Conservation (phyloP, 1,140 invertebrate genomes). For the Drosophila kepulauana region DNA sequence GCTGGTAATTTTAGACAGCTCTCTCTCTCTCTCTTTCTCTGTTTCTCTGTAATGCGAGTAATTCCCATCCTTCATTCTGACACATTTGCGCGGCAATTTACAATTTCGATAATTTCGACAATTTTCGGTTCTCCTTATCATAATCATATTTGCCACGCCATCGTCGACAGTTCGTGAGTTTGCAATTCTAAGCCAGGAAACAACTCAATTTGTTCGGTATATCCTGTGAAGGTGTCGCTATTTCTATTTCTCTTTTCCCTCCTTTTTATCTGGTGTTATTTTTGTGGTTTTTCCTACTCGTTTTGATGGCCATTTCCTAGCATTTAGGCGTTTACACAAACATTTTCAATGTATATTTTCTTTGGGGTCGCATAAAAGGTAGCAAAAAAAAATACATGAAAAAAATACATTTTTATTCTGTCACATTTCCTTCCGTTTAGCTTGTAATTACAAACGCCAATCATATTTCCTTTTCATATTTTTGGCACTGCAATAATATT, state of each 20-base stretch:
- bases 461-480: background rate
- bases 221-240: constrained; percentile 62
- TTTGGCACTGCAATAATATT: background rate
- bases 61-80: constrained; percentile 29
- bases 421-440: constrained; percentile 73
- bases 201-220: constrained; percentile 75
- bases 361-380: background rate
- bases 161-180: constrained; percentile 47
- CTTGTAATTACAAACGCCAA: constrained; percentile 67
- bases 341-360: constrained; percentile 49
- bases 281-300: constrained; percentile 66
- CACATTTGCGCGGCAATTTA: constrained; percentile 26
- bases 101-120: constrained; percentile 27
- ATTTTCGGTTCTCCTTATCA: constrained; percentile 57
- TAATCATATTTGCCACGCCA: constrained; percentile 79
- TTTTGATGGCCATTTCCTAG: constrained; percentile 39
- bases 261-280: constrained; percentile 19
- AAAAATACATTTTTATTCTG: constrained; percentile 26
- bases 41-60: constrained; percentile 62
- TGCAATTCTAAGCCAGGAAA: constrained; percentile 73
- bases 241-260: background rate
- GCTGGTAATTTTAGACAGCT: constrained; percentile 66
- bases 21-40: background rate
- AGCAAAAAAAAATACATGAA: background rate
- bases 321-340: constrained; percentile 29